Evolutionary conservation across 1,140 invertebrate genomes (phyloP), one percentile per base, ranked within the genome.

Genomic region (Bemisia tabaci): DNA sequence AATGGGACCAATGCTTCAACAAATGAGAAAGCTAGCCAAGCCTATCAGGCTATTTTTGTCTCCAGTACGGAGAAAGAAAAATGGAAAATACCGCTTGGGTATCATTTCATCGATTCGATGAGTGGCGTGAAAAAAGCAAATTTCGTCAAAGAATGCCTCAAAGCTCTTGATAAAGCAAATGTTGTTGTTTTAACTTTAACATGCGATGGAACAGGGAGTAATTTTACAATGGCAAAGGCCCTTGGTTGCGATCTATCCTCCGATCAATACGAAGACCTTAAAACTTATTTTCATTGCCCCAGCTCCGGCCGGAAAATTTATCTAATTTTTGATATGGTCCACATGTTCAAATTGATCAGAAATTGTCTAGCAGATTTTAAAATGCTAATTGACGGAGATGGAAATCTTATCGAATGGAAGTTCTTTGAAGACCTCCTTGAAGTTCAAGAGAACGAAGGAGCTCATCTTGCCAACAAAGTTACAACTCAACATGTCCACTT

Each of bases 401-500:
- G 67, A 17, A 67, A 70, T 65, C 12, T 26, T 26, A 74, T 75
- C 27, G 64, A 63, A 67, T 76, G 72, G 73, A 26, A 62, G 23
- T 72, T 71, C 66, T 66, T 77, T 61, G 64, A 73, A 67, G 64
- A 59, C 1, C 69, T 77, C 22, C 65, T 72, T 1, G 26, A 69
- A 11, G 59, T 72, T 58, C 74, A 76, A 70, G 62, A 72, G 60
- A 62, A 23, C 24, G 59, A 75, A 59, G 72, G 71, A 22, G 68
- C 76, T 17, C 67, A 72, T 65, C 48, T 68, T 61, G 72, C 60
- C 0, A 76, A 70, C 62, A 77, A 76, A 69, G 22, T 77, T 26
- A 71, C 60, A 26, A 68, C 62, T 23, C 39, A 63, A 22, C 75
- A 77, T 70, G 60, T 77, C 24, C 60, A 71, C 65, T 76, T 66